Evolutionary conservation across 2,797 vertebrate genomes (phyloP).

Genomic region (Smutsia temminckii): DNA sequence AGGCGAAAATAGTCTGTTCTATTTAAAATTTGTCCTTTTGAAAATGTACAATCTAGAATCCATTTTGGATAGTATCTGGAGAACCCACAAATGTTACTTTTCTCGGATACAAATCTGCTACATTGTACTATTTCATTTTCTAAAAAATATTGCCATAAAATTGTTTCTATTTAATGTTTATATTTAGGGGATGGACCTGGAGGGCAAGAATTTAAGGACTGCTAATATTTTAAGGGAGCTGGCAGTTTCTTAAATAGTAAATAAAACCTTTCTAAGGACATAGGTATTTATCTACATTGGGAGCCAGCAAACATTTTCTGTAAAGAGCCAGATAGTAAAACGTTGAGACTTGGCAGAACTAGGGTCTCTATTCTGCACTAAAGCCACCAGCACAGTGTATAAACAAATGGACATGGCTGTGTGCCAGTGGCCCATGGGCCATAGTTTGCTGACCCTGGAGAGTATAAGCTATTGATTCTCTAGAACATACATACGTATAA

Average conservation of each 20-base stretch:
- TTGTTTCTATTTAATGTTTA: neutral
- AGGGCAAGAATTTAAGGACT: neutral
- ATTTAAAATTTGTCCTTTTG: neutral
- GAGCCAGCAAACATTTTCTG: too few species aligned
- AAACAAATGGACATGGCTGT: neutral
- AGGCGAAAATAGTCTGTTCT: neutral
- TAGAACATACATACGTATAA: neutral
- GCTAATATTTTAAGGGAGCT: neutral
- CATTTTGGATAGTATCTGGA: neutral
- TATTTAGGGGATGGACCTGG: neutral
- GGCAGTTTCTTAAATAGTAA: neutral
- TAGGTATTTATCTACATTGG: neutral
- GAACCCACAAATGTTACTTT: neutral
- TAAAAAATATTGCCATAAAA: neutral
- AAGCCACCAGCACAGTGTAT: neutral
- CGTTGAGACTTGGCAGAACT: neutral
- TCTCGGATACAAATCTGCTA: neutral
- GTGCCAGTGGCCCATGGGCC: neutral
- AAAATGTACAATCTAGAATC: neutral
- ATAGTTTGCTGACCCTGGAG: neutral
- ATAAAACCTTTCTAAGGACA: neutral
- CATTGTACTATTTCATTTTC: neutral
- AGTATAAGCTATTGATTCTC: neutral
- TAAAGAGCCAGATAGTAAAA: neutral
- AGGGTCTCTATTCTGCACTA: accelerated